Evolutionary conservation across 2,888 invertebrate species (phyloP).

Genomic region (Aphodius granarius): DNA sequence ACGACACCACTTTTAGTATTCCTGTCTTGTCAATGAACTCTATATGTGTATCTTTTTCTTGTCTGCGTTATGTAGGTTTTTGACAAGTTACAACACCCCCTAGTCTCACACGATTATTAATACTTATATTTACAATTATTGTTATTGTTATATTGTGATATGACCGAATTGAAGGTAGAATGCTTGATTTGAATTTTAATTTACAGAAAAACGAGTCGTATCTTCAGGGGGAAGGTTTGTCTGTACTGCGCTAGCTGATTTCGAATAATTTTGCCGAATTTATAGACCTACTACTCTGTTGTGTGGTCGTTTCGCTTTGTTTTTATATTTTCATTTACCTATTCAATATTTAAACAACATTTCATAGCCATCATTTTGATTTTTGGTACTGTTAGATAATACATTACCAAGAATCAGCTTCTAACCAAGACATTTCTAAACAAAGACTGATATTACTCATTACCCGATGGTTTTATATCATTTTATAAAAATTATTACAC

Average conservation of each 20-base stretch:
- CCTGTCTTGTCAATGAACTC: not conserved
- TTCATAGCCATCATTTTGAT: not conserved
- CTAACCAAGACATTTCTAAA: not conserved
- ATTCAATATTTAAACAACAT: not conserved
- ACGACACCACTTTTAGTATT: not conserved
- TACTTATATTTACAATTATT: not conserved
- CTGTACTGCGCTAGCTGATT: conserved; percentile 25
- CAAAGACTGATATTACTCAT: not conserved
- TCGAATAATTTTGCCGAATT: conserved; percentile 4
- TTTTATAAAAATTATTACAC: not conserved
- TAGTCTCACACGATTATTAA: not conserved
- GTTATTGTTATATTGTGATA: too few species aligned
- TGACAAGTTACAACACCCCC: not conserved
- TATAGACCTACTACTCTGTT: not conserved
- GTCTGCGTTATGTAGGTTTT: not conserved
- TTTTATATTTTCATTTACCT: not conserved
- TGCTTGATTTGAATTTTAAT: conserved; percentile 40
- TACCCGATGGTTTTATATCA: not conserved
- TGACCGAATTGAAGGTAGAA: not conserved
- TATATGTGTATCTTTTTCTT: not conserved
- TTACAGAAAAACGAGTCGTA: conserved; percentile 53
- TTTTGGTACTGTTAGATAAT: not conserved
- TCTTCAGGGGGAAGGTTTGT: conserved; percentile 56
- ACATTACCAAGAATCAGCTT: not conserved
- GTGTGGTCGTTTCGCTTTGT: not conserved